Base-by-base conservation (phyloP, 1,140 invertebrate genomes). In the Drosophila grimshawi region DNA sequence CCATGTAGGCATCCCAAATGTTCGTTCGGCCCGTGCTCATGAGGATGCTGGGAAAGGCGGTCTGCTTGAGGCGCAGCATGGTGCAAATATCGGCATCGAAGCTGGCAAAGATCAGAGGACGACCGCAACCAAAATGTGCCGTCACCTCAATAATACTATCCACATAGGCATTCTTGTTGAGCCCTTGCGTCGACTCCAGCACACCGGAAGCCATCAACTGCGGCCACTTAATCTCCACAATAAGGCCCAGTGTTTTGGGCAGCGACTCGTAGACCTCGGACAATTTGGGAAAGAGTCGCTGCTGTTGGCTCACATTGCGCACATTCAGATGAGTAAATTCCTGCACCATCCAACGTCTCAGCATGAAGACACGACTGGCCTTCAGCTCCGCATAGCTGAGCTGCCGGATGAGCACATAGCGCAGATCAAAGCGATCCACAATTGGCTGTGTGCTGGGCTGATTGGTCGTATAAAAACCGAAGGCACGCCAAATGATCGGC, bases 161-260 rank as follows among this genome's bases (percentile, higher is more conserved):
- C 74, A 98, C 94, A 92, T 97, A 98, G 51, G 95, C 92, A 91
- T 99, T 99, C 81, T 98, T 94, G 92, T 98, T 98, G 78, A 97
- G 96, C 0, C 96, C 96, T 81, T 98, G 95, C 69, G 97, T 95
- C 11, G 97, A 93, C 91, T 98, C 97, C 92, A 96, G 96, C 0
- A 96, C 96, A 30, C 97, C 97, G 91, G 97, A 96, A 92, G 95
- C 94, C 49, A 96, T 92, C 67, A 96, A 94, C 95, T 97, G 97
- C 0, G 97, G 97, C 96, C 97, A 98, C 92, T 99, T 99, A n/a
- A 99, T 95, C 94, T 99, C 98, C 75, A 99, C 95, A 92, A 99
- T 97, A 78, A 98, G 97, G 0, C 98, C 98, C 64, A 97, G 95
- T 76, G 96, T 95, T 7, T 94, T 93, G 78, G 98, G 96, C 2